Base-by-base conservation (phyloP, 2,797 vertebrate species). In the Protosalanx chinensis region DNA sequence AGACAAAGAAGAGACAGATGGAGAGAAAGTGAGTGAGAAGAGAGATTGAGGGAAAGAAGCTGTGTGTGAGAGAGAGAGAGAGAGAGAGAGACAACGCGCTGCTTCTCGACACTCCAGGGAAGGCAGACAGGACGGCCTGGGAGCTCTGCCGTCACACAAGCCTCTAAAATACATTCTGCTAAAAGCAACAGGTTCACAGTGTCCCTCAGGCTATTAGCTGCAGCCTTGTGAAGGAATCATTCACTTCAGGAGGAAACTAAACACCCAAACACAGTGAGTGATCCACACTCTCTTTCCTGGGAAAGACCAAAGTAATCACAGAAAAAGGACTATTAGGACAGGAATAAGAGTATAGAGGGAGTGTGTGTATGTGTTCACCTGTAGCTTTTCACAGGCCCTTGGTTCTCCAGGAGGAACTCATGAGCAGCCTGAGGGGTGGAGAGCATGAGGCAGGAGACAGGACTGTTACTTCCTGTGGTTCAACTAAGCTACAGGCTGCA, bases 391-490 rank as follows among this genome's bases (percentile, higher is more conserved):
- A 91, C 82, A 18, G 93, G 83, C 70, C 88, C 76, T 37, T 92
- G 92, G 70, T 85, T 90, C 70, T 96, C 95, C 18, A 87, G 83
- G 63, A 98, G 88, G 20, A 95, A 83, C 82, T 97, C 95, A 69
- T 95, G 93, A 70, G 96, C 87, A 62, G 90, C 87, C 97, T 98
- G 91, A 78, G 77, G 79, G 75, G 16, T 78, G 65, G 80, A 53
- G 6, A 58, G 78, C 27, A 72, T 13, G 41, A 46, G 41, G 10
- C 10, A 46, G 41, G 41, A 46, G 41, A 46, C 8, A 46, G 13
- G 41, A 46, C 41, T 46, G 41, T 46, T 46, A 13, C 41, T 46
- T 46, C 41, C 41, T 46, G 41, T 12, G 41, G 41, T 46, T 46
- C 10, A 46, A 46, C 41, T 46, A 46, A 46, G 41, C 12, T 46